A percentile compares a stretch with the other conserved stretches of the same genome.
Evolutionary conservation across 1,140 invertebrate species (phyloP).

Genomic region (Hesperophylax magnus): DNA sequence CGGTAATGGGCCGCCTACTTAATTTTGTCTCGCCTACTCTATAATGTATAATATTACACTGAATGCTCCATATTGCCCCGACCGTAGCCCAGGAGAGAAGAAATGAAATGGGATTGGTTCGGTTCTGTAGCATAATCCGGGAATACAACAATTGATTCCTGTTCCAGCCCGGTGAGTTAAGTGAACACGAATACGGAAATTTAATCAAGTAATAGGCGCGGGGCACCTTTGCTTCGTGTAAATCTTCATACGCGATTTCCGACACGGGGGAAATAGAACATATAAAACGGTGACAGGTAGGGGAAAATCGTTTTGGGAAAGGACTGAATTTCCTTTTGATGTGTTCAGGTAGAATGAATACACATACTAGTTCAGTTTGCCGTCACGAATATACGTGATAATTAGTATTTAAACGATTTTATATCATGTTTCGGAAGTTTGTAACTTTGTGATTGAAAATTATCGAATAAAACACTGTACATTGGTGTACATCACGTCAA

Average conservation of each 20-base stretch:
- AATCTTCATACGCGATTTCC: not conserved
- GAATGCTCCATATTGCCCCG: no score
- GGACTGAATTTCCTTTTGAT: not conserved
- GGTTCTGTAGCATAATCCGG: not conserved
- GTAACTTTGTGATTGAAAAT: no score
- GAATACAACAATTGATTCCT: slow-evolving; percentile 8
- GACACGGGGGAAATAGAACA: not conserved
- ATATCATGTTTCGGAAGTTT: no score
- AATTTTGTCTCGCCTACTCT: no score
- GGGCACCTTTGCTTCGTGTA: not conserved
- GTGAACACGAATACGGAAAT: slow-evolving; percentile 1
- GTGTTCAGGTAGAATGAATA: not conserved
- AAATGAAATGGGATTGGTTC: slow-evolving; percentile 14
- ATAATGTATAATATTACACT: no score
- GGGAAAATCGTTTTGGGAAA: not conserved
- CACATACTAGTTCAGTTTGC: not conserved
- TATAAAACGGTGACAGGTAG: slow-evolving; percentile 2
- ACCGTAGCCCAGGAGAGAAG: not conserved
- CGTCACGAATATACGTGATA: no score
- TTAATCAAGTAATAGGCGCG: slow-evolving; percentile 29
- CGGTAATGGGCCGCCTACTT: no score
- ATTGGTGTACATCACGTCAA: no score
- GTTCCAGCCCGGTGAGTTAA: not conserved
- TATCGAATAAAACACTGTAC: no score
- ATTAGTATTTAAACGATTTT: no score